Evolutionary conservation across 2,888 invertebrate species (phyloP).

Genomic region (Argyra leucocephala): DNA sequence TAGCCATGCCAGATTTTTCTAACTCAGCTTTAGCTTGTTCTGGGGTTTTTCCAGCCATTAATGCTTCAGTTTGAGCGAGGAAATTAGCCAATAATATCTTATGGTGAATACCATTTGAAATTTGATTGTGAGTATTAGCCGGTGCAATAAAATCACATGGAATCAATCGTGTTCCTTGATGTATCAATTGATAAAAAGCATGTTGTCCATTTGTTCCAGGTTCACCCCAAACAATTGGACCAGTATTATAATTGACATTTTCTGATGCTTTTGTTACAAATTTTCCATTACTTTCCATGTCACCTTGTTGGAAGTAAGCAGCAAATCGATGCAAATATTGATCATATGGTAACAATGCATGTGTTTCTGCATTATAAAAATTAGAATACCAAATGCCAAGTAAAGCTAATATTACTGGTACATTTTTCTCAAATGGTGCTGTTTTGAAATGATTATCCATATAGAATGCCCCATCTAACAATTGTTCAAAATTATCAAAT

Average conservation of each 20-base stretch:
- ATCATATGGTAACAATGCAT: constrained; percentile 93
- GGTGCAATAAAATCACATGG: constrained; percentile 97
- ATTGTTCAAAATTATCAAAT: constrained; percentile 85
- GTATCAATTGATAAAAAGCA: constrained; percentile 98
- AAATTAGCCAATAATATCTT: constrained; percentile 94
- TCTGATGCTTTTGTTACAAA: constrained; percentile 66
- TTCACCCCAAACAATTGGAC: constrained; percentile 61
- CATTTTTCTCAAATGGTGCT: constrained; percentile 84
- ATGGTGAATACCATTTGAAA: constrained; percentile 72
- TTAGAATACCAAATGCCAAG: constrained; percentile 92
- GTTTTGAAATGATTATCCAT: constrained; percentile 89
- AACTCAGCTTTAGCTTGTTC: constrained; percentile 65
- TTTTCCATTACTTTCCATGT: constrained; percentile 99
- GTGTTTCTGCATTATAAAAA: constrained; percentile 90
- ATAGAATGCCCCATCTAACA: constrained; percentile 82
- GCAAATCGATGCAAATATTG: constrained; percentile 98
- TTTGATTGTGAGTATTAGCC: constrained; percentile 82
- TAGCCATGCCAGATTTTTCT: constrained; percentile 63
- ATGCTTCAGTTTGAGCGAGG: constrained; percentile 95
- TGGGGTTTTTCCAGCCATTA: constrained; percentile 68
- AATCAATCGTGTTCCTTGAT: constrained; percentile 73
- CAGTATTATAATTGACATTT: constrained; percentile 41
- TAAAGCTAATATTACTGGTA: constrained; percentile 84
- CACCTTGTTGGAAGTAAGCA: constrained; percentile 99
- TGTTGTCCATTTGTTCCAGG: constrained; percentile 99